Conservation (phyloP, 1,140 invertebrate genomes). For the Paralvinella palmiformis region DNA sequence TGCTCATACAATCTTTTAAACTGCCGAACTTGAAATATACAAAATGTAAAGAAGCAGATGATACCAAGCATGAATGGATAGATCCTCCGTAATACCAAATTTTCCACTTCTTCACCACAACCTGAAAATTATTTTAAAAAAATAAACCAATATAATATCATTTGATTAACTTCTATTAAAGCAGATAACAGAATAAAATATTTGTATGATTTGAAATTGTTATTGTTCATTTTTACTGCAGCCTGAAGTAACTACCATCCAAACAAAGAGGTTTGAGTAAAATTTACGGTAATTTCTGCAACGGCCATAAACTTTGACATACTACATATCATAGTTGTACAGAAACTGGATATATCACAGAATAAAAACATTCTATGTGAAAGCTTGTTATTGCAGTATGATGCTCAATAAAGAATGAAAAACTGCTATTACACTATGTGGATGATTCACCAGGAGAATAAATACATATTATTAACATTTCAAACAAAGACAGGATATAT, state of each 20-base stretch:
- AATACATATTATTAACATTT: too few species aligned
- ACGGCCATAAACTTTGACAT: too few species aligned
- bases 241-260: not conserved
- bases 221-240: not conserved
- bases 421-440: not conserved
- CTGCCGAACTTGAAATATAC: constrained; percentile 77
- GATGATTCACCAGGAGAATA: too few species aligned
- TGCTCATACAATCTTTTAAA: constrained; percentile 93
- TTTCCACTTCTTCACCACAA: constrained; percentile 56
- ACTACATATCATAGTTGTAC: too few species aligned
- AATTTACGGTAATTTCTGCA: not conserved
- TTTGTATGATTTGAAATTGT: not conserved
- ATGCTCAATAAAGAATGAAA: too few species aligned
- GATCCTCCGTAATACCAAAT: constrained; percentile 75
- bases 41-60: constrained; percentile 61
- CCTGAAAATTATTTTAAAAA: not conserved
- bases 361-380: too few species aligned
- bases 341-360: too few species aligned
- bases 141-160: not conserved
- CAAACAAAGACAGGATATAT: too few species aligned
- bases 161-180: not conserved
- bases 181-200: not conserved
- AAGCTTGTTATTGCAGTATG: too few species aligned
- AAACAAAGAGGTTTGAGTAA: not conserved
- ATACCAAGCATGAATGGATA: constrained; percentile 82